Evolutionary conservation across 2,888 invertebrate genomes (phyloP).

Genomic region (Carabus problematicus): DNA sequence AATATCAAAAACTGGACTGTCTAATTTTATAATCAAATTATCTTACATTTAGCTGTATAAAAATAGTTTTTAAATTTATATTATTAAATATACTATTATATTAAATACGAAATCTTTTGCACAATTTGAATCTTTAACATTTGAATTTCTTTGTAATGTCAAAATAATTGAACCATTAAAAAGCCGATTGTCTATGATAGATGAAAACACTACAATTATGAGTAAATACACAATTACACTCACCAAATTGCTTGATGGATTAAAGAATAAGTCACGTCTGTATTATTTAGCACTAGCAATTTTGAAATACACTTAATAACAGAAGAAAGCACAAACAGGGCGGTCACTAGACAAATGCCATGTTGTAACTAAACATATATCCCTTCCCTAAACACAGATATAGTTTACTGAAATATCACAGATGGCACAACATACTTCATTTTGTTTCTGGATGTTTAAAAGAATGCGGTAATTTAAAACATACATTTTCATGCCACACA

Average conservation of each 20-base stretch:
- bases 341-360: slow-evolving; percentile 35
- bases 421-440: slow-evolving; percentile 8
- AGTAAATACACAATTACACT: slow-evolving; percentile 26
- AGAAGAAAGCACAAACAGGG: slow-evolving; percentile 32
- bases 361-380: slow-evolving; percentile 5
- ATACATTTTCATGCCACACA: not conserved
- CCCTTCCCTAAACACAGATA: too few relatives aligned
- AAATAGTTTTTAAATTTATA: too few relatives aligned
- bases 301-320: slow-evolving; percentile 28
- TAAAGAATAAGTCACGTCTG: slow-evolving; percentile 20
- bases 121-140: too few relatives aligned
- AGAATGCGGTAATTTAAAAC: slow-evolving; percentile 23
- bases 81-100: too few relatives aligned
- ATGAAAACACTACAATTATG: not conserved
- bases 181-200: slow-evolving; percentile 18
- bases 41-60: too few relatives aligned
- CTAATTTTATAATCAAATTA: too few relatives aligned
- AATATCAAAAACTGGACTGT: too few relatives aligned
- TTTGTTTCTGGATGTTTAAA: slow-evolving; percentile 4
- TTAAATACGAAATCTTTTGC: too few relatives aligned
- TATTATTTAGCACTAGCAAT: slow-evolving; percentile 26
- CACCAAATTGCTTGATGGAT: slow-evolving; percentile 24
- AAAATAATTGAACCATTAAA: slow-evolving; percentile 22
- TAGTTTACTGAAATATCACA: not conserved
- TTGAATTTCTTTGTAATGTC: slow-evolving; percentile 14